Conservation (phyloP, 2,797 vertebrate species). For the Melanotaenia nigrans region DNA sequence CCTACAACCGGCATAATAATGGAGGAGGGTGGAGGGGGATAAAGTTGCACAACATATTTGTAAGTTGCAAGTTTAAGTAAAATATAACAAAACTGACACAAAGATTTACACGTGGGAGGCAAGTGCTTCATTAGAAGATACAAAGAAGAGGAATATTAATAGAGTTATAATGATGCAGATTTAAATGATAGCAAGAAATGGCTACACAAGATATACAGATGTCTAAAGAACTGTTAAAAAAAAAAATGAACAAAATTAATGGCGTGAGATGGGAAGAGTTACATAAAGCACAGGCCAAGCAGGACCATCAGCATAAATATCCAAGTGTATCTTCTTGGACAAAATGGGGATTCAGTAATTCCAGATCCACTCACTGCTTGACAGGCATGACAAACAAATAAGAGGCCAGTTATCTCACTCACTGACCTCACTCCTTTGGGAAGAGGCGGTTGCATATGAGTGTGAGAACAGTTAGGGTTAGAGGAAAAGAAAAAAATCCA, state of each 20-base stretch:
- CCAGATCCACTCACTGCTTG: slow-evolving; percentile 35
- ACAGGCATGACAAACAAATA: slow-evolving; percentile 58
- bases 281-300: slow-evolving; percentile 50
- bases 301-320: slow-evolving; percentile 38
- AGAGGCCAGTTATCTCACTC: slow-evolving; percentile 28
- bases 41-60: slow-evolving; percentile 7
- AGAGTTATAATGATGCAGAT: slow-evolving; percentile 49
- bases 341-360: slow-evolving; percentile 31
- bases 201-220: slow-evolving; percentile 30
- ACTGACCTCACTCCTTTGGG: slow-evolving; percentile 43
- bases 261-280: slow-evolving; percentile 54
- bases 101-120: slow-evolving; percentile 14
- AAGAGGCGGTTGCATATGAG: slow-evolving; percentile 19
- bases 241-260: slow-evolving; percentile 37
- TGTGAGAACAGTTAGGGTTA: slow-evolving; percentile 47
- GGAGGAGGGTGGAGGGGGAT: not conserved
- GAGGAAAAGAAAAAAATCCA: slow-evolving; percentile 32
- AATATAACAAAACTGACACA: slow-evolving; percentile 1
- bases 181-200: slow-evolving; percentile 22
- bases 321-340: slow-evolving; percentile 21
- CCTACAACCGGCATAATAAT: slow-evolving; percentile 3
- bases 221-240: slow-evolving; percentile 12
- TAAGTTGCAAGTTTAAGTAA: slow-evolving; percentile 13
- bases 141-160: slow-evolving; percentile 44
- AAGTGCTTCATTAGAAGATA: slow-evolving; percentile 4